A percentile compares a stretch with the other conserved stretches of the same genome.
Conservation (phyloP, 2,113 vertebrate genomes). For the Lates calcarifer region DNA sequence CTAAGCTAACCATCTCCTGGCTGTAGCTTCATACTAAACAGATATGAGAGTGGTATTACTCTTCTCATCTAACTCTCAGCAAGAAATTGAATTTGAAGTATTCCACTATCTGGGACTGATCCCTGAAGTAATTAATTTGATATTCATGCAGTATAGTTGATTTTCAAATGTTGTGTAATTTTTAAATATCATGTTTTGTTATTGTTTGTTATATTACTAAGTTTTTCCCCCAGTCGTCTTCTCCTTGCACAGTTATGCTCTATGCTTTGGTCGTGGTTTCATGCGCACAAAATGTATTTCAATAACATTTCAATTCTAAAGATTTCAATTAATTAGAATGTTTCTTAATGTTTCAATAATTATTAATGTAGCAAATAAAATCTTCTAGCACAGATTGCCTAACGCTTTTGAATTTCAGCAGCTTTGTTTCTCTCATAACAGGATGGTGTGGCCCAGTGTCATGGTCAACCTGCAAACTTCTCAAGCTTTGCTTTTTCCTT, state of each 20-base stretch:
- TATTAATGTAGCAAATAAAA: neutral
- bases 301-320: no score
- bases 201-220: neutral
- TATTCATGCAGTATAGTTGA: neutral
- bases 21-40: no score
- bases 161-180: neutral
- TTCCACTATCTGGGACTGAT: neutral
- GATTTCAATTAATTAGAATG: no score
- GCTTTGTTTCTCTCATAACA: constrained; percentile 59
- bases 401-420: neutral
- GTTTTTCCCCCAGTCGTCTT: no score
- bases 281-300: neutral
- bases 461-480: fast-evolving
- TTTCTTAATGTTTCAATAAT: neutral
- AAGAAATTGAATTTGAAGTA: no score
- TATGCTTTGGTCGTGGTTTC: neutral
- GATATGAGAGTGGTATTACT: no score
- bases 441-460: constrained; percentile 80
- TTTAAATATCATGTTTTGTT: neutral
- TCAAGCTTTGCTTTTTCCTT: constrained; percentile 75
- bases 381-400: neutral
- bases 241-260: neutral
- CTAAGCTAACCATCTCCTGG: neutral
- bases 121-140: neutral
- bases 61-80: no score